A percentile compares a stretch with the other conserved stretches of the same genome.
phyloP scores from a whole-genome alignment of 2,113 vertebrate species.

The Podilymbus podiceps region DNA sequence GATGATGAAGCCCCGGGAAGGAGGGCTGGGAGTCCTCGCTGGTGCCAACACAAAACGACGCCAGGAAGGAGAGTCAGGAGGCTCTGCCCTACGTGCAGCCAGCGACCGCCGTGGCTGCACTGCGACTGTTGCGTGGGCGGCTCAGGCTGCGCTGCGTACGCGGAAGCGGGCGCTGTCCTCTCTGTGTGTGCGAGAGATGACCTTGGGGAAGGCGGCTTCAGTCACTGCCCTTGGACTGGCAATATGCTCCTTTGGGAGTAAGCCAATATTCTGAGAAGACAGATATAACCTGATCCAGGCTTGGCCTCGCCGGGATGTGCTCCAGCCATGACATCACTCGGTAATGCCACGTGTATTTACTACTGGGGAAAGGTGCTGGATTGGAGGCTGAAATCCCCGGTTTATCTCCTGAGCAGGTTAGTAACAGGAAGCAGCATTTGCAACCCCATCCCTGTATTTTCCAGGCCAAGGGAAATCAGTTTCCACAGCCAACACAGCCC shows the following conservation, averaged over 20 bases:
- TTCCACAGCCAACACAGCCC: background rate
- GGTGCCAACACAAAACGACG: background rate
- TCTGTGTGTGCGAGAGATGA: background rate
- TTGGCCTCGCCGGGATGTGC: conserved; percentile 25
- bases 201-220: conserved; percentile 53
- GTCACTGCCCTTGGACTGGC: conserved; percentile 4
- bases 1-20: background rate
- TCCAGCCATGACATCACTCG: conserved; percentile 51
- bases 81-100: background rate
- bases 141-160: background rate
- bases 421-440: conserved; percentile 30
- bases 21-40: background rate
- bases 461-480: background rate
- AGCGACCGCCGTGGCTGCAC: background rate
- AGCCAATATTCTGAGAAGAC: conserved; percentile 30
- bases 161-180: background rate
- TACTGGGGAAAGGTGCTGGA: conserved; percentile 6
- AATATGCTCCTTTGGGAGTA: conserved; percentile 49
- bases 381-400: conserved; percentile 22
- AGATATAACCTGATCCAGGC: conserved; percentile 57
- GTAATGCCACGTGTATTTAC: conserved; percentile 39
- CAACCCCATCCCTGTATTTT: background rate
- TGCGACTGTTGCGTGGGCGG: background rate
- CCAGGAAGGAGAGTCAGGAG: background rate
- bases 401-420: conserved; percentile 53